A percentile compares a stretch with the other conserved stretches of the same genome.
phyloP scores from a whole-genome alignment of 2,797 vertebrate species.

The Rhinella marina region DNA sequence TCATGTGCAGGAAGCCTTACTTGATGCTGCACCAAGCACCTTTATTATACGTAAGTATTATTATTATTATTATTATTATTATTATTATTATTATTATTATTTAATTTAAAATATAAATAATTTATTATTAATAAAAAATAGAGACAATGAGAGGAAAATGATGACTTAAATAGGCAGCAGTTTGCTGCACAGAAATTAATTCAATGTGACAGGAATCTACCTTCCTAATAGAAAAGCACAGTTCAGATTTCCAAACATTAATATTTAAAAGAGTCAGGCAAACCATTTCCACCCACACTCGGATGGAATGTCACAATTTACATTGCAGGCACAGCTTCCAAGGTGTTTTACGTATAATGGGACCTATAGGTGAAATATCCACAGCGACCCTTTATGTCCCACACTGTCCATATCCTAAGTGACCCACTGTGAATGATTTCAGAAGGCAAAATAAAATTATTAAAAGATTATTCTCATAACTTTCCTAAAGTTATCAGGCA shows the following conservation, averaged over 20 bases:
- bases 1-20: too few relatives aligned
- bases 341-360: slow-evolving; percentile 67
- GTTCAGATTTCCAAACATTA: slow-evolving; percentile 76
- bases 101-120: too few relatives aligned
- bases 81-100: too few relatives aligned
- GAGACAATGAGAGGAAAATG: too few relatives aligned
- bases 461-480: background rate
- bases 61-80: too few relatives aligned
- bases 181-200: slow-evolving; percentile 73
- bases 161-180: slow-evolving; percentile 70
- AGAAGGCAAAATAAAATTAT: background rate
- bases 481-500: background rate
- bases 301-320: slow-evolving; percentile 73
- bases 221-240: slow-evolving; percentile 73
- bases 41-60: too few relatives aligned
- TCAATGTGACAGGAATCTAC: slow-evolving; percentile 72
- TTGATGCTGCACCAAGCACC: too few relatives aligned
- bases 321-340: slow-evolving; percentile 68
- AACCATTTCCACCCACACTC: slow-evolving; percentile 68
- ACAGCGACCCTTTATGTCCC: slow-evolving; percentile 63
- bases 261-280: slow-evolving; percentile 70
- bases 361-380: slow-evolving; percentile 69
- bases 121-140: too few relatives aligned
- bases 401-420: slow-evolving; percentile 62
- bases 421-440: slow-evolving; percentile 8